Conservation (phyloP, 2,113 vertebrate genomes). For the Cynocephalus volans region DNA sequence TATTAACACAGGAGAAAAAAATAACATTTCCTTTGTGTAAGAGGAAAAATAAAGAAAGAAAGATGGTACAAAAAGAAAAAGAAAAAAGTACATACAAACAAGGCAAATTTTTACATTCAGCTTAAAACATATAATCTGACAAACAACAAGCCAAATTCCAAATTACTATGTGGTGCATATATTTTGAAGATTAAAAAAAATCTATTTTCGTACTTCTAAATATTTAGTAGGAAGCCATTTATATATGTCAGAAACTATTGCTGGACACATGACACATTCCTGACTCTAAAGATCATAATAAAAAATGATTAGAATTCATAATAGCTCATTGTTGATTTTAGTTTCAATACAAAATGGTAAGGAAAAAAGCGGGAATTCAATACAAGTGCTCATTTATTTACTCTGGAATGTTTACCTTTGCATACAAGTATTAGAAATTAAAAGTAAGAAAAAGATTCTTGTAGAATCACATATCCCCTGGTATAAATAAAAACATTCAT, state of each 20-base stretch:
- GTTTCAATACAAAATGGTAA: neutral
- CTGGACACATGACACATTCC: neutral
- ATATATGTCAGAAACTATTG: neutral
- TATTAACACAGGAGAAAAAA: neutral
- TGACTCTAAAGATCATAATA: neutral
- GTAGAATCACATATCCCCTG: neutral
- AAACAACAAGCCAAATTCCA: neutral
- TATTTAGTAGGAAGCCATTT: neutral
- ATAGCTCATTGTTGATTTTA: neutral
- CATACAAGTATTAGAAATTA: neutral
- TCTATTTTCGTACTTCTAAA: neutral
- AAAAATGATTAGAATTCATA: neutral
- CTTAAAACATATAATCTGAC: neutral
- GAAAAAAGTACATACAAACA: neutral
- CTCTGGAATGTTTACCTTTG: neutral
- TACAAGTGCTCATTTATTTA: neutral
- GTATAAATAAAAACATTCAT: neutral
- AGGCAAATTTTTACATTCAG: neutral
- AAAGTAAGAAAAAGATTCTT: neutral
- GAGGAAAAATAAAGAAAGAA: neutral
- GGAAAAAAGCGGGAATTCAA: neutral
- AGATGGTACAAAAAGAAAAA: neutral
- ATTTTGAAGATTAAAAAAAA: neutral
- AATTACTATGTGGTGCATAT: neutral
- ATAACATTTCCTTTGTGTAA: neutral